Evolutionary conservation across 2,888 invertebrate genomes (phyloP).

Genomic region (Zele albiditarsus): DNA sequence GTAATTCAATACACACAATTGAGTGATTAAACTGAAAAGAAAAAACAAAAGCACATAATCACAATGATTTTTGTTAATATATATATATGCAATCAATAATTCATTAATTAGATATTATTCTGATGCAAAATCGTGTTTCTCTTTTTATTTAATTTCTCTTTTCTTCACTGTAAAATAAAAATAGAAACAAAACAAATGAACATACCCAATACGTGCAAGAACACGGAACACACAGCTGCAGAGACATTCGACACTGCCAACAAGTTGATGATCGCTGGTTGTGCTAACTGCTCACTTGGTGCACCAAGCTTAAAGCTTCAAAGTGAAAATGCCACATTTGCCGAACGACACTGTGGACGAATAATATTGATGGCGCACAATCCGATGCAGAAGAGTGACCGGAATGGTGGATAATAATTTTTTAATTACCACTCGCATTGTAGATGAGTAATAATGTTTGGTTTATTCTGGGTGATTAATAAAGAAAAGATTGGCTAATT

Average conservation of each 20-base stretch:
- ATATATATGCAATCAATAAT: too few species aligned
- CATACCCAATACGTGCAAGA: not conserved
- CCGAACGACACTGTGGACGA: slow-evolving; percentile 51
- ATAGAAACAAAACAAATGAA: slow-evolving; percentile 14
- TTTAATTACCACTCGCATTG: not conserved
- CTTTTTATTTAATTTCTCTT: not conserved
- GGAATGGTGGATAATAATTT: slow-evolving; percentile 24
- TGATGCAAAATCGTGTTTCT: not conserved
- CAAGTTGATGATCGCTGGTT: slow-evolving; percentile 64
- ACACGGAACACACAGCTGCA: not conserved
- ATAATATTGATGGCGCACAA: slow-evolving; percentile 33
- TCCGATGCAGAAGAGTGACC: slow-evolving; percentile 25
- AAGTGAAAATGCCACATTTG: slow-evolving; percentile 61
- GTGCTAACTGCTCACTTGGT: slow-evolving; percentile 1
- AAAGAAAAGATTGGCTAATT: not conserved
- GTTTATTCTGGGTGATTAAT: not conserved
- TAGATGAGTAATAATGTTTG: not conserved
- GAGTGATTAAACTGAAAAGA: not conserved
- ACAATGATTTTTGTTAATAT: not conserved
- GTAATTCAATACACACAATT: slow-evolving; percentile 14
- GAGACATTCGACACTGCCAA: slow-evolving; percentile 56
- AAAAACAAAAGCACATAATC: not conserved
- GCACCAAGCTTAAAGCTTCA: slow-evolving; percentile 45
- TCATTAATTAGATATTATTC: too few species aligned
- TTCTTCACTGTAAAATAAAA: not conserved